Percentiles rank a stretch among this genome's conserved stretches.
These are phyloP conservation scores for Zaprionus taronus DNA, from an alignment of 1,140 invertebrate species.

Conservation along the genomic window DNA sequence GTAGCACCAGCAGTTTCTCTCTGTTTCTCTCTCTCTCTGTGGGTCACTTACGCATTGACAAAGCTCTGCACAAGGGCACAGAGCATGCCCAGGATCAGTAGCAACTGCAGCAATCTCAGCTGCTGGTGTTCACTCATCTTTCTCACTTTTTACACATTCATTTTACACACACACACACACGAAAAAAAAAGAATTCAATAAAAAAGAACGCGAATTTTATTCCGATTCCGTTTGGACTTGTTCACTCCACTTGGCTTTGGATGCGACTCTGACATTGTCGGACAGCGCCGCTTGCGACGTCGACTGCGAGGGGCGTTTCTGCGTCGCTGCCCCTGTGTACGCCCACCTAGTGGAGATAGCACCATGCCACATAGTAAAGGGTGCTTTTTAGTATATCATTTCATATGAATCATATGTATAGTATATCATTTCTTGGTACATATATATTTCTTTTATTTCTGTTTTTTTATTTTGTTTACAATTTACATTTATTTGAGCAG, in stretches of 20 bases:
- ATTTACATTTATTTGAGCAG: slow-evolving; percentile 60
- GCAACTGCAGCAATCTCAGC: slow-evolving; percentile 1
- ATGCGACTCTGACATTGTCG: not conserved
- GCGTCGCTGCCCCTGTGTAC: not conserved
- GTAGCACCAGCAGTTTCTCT: not conserved
- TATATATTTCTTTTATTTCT: slow-evolving; percentile 3
- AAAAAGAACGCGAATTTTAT: not conserved
- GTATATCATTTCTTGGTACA: not conserved
- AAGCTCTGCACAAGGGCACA: slow-evolving; percentile 51
- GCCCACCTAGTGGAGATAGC: slow-evolving; percentile 6
- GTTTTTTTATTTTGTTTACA: slow-evolving; percentile 15
- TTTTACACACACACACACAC: slow-evolving; percentile 14
- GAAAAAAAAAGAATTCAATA: not conserved
- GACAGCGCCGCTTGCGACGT: not conserved
- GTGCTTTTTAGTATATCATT: not conserved
- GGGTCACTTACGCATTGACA: slow-evolving; percentile 72
- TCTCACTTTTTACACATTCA: slow-evolving; percentile 11
- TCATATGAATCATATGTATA: no score
- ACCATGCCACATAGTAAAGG: not conserved
- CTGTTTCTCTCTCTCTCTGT: not conserved
- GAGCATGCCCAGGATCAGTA: slow-evolving; percentile 1
- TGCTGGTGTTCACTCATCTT: not conserved
- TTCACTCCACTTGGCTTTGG: not conserved
- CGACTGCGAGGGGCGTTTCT: slow-evolving; percentile 7
- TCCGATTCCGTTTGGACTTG: not conserved